phyloP scores from a whole-genome alignment of 1,140 invertebrate genomes.

The Drosophila repletoides region DNA sequence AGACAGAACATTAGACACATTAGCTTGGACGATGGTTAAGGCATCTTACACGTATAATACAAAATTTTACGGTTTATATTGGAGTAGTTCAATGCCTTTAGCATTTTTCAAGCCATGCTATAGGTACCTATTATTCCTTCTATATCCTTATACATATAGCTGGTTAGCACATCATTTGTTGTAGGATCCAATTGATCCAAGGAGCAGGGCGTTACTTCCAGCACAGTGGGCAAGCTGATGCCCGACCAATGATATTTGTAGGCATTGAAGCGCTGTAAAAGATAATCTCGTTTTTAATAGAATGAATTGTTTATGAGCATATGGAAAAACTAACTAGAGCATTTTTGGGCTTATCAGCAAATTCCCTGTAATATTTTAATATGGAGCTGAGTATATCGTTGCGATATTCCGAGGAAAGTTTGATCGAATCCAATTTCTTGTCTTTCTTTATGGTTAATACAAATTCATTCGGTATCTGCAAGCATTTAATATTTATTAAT shows the following conservation, averaged over 20 bases:
- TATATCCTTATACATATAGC: conserved; percentile 97
- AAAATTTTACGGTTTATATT: too few species aligned
- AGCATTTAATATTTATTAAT: not conserved
- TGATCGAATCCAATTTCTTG: conserved; percentile 96
- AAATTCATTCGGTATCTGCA: conserved; percentile 88
- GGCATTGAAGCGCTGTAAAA: conserved; percentile 91
- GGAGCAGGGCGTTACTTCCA: conserved; percentile 95
- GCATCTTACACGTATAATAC: too few species aligned
- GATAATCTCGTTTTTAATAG: not conserved
- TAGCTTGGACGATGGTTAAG: not conserved
- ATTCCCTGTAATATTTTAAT: conserved; percentile 90
- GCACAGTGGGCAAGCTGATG: conserved; percentile 91
- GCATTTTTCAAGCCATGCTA: conserved; percentile 29
- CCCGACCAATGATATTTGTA: conserved; percentile 98
- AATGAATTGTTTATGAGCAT: not conserved
- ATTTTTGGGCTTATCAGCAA: conserved; percentile 91
- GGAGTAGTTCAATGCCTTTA: not conserved
- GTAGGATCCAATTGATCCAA: conserved; percentile 95
- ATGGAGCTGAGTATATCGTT: conserved; percentile 96
- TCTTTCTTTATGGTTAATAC: conserved; percentile 94
- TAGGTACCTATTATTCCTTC: conserved; percentile 87
- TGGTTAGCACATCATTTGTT: conserved; percentile 90
- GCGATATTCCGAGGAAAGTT: conserved; percentile 98
- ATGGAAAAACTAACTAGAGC: conserved; percentile 84
- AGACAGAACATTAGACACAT: conserved; percentile 10